Conservation (phyloP, 2,113 vertebrate species). For the Coptodon rendalli region DNA sequence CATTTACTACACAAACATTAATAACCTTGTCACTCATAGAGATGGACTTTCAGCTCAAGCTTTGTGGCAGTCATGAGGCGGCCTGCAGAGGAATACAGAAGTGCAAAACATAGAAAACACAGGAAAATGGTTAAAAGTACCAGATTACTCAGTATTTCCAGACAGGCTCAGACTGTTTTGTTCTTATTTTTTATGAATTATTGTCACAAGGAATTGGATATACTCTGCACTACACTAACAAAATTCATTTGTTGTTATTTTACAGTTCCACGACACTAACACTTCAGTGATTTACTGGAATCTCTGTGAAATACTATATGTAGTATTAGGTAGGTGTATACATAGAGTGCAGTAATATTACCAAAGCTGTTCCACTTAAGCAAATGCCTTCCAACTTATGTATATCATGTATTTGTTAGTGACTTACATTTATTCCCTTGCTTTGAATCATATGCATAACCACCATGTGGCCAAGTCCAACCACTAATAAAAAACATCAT, state of each 20-base stretch:
- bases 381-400: neutral
- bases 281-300: neutral
- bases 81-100: constrained; percentile 6
- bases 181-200: neutral
- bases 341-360: neutral
- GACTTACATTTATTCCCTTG: neutral
- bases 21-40: constrained; percentile 29
- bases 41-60: constrained; percentile 7
- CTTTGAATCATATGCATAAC: neutral
- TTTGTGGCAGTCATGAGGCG: neutral
- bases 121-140: neutral
- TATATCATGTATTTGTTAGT: neutral
- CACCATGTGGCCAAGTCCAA: neutral
- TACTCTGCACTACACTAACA: neutral
- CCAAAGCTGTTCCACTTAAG: neutral
- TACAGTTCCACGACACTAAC: neutral
- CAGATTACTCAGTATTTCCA: constrained; percentile 3
- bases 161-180: neutral
- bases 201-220: neutral
- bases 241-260: neutral
- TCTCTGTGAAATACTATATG: neutral
- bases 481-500: neutral
- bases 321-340: neutral
- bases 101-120: neutral
- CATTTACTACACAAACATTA: constrained; percentile 10